Evolutionary conservation across 2,888 invertebrate genomes (phyloP).

Genomic region (Atherix ibis): DNA sequence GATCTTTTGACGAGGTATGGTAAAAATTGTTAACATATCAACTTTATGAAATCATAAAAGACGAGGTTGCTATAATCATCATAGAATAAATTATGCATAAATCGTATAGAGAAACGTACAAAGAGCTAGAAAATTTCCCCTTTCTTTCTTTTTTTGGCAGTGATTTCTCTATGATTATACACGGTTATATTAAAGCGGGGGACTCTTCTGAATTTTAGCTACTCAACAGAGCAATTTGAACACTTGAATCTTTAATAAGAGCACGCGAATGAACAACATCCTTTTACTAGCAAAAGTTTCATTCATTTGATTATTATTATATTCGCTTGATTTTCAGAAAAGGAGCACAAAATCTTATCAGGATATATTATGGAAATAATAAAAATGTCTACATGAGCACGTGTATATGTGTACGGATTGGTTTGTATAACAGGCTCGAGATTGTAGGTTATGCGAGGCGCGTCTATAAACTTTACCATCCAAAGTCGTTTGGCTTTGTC

Average conservation of each 20-base stretch:
- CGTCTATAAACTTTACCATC: no score
- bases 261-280: no score
- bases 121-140: constrained; percentile 5
- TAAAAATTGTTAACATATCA: constrained; percentile 9
- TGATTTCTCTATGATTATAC: constrained; percentile 3
- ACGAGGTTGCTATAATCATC: constrained; percentile 8
- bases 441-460: no score
- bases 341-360: no score
- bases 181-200: no score
- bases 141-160: no score
- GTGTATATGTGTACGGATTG: no score
- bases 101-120: constrained; percentile 8
- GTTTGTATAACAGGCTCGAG: no score
- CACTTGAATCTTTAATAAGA: constrained; percentile 13
- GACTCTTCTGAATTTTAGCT: constrained; percentile 12
- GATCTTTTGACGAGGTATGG: no score
- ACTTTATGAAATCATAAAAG: constrained; percentile 7
- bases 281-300: constrained; percentile 4
- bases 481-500: constrained; percentile 8
- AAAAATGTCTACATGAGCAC: no score
- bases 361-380: no score
- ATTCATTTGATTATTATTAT: constrained; percentile 9
- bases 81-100: constrained; percentile 9
- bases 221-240: constrained; percentile 12
- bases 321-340: no score